Evolutionary conservation across 2,113 vertebrate species (phyloP).

Genomic region (Rhizomys pruinosus): DNA sequence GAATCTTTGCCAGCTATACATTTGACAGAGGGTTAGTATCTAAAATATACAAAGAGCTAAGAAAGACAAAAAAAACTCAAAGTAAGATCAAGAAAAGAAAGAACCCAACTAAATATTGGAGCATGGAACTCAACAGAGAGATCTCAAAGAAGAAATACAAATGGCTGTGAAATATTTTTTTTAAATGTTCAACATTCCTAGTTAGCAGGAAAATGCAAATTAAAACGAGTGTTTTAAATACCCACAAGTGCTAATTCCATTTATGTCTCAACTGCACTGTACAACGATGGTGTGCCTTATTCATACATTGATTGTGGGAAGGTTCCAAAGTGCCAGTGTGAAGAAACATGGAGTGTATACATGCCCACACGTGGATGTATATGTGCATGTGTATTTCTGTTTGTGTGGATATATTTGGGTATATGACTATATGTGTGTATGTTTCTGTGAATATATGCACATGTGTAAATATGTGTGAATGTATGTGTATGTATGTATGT

Average conservation of each 20-base stretch:
- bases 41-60: too few species aligned
- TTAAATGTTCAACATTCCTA: too few species aligned
- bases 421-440: rapidly evolving
- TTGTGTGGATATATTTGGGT: background rate
- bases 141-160: too few species aligned
- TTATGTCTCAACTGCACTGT: background rate
- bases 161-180: too few species aligned
- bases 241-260: background rate
- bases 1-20: too few species aligned
- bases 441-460: background rate
- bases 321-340: background rate
- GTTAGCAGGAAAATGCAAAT: too few species aligned
- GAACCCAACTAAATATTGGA: too few species aligned
- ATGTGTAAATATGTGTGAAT: background rate
- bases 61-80: too few species aligned
- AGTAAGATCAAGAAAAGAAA: too few species aligned
- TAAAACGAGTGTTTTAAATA: background rate
- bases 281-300: rapidly evolving
- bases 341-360: rapidly evolving
- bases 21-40: too few species aligned
- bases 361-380: rapidly evolving
- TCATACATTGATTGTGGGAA: background rate
- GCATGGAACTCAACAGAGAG: too few species aligned
- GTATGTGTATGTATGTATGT: rapidly evolving
- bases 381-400: rapidly evolving